These are phyloP conservation scores for Cephonodes hylas DNA, from an alignment of 2,888 invertebrate genomes.

Conservation along the genomic window DNA sequence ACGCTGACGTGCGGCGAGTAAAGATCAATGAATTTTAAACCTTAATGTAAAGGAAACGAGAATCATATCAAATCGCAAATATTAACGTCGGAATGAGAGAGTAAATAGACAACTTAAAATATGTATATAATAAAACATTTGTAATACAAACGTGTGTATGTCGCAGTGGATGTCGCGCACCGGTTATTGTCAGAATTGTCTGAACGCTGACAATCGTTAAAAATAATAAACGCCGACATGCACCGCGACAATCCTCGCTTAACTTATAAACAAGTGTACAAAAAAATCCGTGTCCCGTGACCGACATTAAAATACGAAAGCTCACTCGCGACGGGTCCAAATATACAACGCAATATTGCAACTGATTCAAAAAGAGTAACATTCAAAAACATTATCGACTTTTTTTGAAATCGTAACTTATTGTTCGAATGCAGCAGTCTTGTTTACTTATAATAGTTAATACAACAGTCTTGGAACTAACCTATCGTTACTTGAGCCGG, in stretches of 20 bases:
- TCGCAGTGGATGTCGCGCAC: neutral
- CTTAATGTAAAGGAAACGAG: slow-evolving; percentile 11
- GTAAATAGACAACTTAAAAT: slow-evolving; percentile 55
- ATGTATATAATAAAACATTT: slow-evolving; percentile 18
- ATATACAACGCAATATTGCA: slow-evolving; percentile 3
- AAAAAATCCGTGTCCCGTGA: slow-evolving; percentile 41
- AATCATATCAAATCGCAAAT: slow-evolving; percentile 27
- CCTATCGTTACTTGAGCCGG: neutral
- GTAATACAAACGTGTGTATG: slow-evolving; percentile 2
- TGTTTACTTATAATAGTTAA: neutral
- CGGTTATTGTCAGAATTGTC: neutral
- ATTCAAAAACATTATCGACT: neutral
- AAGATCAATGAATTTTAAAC: neutral
- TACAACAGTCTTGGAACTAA: neutral
- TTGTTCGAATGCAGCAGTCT: neutral
- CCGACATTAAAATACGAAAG: slow-evolving; percentile 31
- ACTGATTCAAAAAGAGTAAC: neutral
- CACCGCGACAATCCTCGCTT: slow-evolving; percentile 20
- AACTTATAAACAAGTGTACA: slow-evolving; percentile 41
- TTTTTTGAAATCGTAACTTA: neutral
- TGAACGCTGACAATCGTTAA: neutral
- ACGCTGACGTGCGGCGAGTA: slow-evolving; percentile 26
- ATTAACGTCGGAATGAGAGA: slow-evolving; percentile 65
- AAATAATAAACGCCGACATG: slow-evolving; percentile 14
- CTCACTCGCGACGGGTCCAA: slow-evolving; percentile 7